Conservation (phyloP, 1,140 invertebrate species). For the Periplaneta americana region DNA sequence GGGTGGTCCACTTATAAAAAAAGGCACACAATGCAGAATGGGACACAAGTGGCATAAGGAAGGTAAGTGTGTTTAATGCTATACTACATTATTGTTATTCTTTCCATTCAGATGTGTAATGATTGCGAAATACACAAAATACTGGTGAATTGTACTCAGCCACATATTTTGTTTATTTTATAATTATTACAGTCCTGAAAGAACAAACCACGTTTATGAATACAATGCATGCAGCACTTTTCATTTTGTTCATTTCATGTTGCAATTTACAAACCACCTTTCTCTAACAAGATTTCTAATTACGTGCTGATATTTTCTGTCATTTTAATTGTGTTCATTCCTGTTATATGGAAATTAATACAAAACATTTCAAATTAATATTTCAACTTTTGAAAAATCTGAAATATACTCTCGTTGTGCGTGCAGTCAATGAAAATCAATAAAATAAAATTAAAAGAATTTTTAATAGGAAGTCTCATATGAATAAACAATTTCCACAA, state of each 20-base stretch:
- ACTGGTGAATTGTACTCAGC: too few species aligned
- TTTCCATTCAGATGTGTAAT: background rate
- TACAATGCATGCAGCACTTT: background rate
- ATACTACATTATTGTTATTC: background rate
- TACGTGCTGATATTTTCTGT: background rate
- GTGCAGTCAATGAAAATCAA: too few species aligned
- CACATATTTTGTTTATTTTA: background rate
- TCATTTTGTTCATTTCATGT: background rate
- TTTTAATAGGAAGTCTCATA: too few species aligned
- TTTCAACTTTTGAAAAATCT: too few species aligned
- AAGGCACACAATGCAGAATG: background rate
- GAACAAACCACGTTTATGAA: background rate
- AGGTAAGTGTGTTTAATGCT: background rate
- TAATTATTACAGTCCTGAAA: background rate
- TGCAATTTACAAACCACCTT: background rate
- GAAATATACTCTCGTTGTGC: too few species aligned
- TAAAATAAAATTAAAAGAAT: too few species aligned
- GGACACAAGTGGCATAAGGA: background rate
- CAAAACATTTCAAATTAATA: background rate
- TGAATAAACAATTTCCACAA: too few species aligned
- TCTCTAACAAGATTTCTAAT: background rate
- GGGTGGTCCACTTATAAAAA: background rate
- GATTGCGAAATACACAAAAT: background rate
- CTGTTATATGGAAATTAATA: background rate
- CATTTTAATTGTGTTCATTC: background rate